These are phyloP conservation scores for Geopemphigus sp. DNA, from an alignment of 1,140 invertebrate species.

Conservation along the genomic window DNA sequence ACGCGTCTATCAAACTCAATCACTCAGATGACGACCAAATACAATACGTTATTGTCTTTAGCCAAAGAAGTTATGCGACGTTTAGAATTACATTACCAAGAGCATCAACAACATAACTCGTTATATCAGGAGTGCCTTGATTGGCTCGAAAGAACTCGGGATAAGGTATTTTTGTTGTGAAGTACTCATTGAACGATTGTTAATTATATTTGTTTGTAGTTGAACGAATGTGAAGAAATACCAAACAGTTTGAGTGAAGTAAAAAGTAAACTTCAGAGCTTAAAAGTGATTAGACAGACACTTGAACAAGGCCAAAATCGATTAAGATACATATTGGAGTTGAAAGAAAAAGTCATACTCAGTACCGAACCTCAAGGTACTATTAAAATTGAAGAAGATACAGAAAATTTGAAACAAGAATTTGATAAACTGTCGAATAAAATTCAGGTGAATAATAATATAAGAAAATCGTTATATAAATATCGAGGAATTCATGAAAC, in stretches of 20 bases:
- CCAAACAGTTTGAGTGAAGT: conserved; percentile 76
- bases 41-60: conserved; percentile 84
- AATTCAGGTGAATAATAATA: conserved; percentile 57
- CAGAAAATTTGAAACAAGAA: conserved; percentile 80
- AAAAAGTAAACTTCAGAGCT: conserved; percentile 76
- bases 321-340: conserved; percentile 80
- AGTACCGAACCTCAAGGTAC: conserved; percentile 85
- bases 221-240: conserved; percentile 72
- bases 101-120: conserved; percentile 85
- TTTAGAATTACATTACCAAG: conserved; percentile 82
- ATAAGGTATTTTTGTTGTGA: conserved; percentile 60
- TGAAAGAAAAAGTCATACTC: conserved; percentile 88
- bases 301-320: conserved; percentile 90
- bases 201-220: conserved; percentile 46
- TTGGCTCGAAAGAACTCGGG: conserved; percentile 82
- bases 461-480: not conserved
- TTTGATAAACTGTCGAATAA: conserved; percentile 81
- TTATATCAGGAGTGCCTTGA: conserved; percentile 87
- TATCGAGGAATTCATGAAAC: not conserved
- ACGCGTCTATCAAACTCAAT: conserved; percentile 90
- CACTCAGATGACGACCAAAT: conserved; percentile 90
- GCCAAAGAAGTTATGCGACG: conserved; percentile 91
- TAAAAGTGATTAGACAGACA: conserved; percentile 79
- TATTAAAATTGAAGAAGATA: conserved; percentile 84
- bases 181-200: not conserved